Percentiles rank a stretch among this genome's conserved stretches.
Conservation (phyloP, 2,113 vertebrate genomes). For the cattle (Bos taurus) region ARS-UCD2.0 NC_037328.1:125989001-125989500, state of each 20-base stretch:
- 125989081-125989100: not conserved
- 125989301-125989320: not conserved
- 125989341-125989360: not conserved
- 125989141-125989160: not conserved
- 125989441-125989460: not conserved
- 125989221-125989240: not conserved
- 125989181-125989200: not conserved
- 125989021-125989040: not conserved
- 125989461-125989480: conserved; percentile 2
- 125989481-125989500: not conserved
- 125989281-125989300: not conserved
- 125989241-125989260: not conserved
- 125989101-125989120: not conserved
- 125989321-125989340: not conserved
- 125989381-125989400: not conserved
- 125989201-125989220: not conserved
- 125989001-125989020: not conserved
- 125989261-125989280: not conserved
- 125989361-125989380: not conserved
- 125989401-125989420: not conserved
- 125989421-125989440: not conserved
- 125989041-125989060: not conserved
- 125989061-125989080: not conserved
- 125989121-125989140: not conserved
- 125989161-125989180: not conserved